Evolutionary conservation across 2,797 vertebrate genomes (phyloP), one percentile per base, ranked within the genome.

Genomic region (Leucoraja ocellata): DNA sequence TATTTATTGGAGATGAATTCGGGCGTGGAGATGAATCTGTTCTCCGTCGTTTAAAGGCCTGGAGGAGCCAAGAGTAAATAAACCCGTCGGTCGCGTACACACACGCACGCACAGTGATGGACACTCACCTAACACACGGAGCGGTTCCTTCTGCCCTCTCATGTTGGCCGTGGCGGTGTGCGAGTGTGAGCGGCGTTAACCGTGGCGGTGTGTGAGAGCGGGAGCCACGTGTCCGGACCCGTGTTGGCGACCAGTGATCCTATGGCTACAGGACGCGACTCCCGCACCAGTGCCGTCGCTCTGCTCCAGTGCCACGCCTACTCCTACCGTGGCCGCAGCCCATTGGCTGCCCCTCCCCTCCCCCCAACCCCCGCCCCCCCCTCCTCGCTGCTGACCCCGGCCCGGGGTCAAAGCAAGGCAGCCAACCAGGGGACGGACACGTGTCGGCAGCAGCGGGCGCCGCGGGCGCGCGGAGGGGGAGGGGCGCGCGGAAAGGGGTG

Each of bases 361-460:
- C 46, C 2, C 2, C 1, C 2, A 32, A 32, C 32, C 39, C 39
- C 39, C 39, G 1, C 39, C 46, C 46, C 46, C 46, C 46, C 4
- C 46, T 4, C n/a, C 14, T 11, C 63, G 5, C 18, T 2, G 65
- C 28, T 68, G 84, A 88, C 84, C n/a, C 68, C 84, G 36, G 0
- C 61, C 0, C 61, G 58, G 25, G 61, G 16, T 68, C 84, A 18
- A 36, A 65, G 14, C 14, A 7, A 18, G 1, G 16, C n/a, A 32
- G n/a, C 84, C 84, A 88, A 88, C n/a, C 84, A 7, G n/a, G n/a
- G 68, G 63, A 21, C 61, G 63, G 84, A 88, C 84, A 88, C 84
- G 84, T 88, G 84, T 88, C 84, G 68, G 14, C 84, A 68, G 84
- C 61, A 36, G 84, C 61, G 14, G 21, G 84, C 58, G 58, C 84